Evolutionary conservation across 64 coral and sea anemone species (phyloP), one percentile per base, ranked within the genome.

Genomic region (Porites lutea): DNA sequence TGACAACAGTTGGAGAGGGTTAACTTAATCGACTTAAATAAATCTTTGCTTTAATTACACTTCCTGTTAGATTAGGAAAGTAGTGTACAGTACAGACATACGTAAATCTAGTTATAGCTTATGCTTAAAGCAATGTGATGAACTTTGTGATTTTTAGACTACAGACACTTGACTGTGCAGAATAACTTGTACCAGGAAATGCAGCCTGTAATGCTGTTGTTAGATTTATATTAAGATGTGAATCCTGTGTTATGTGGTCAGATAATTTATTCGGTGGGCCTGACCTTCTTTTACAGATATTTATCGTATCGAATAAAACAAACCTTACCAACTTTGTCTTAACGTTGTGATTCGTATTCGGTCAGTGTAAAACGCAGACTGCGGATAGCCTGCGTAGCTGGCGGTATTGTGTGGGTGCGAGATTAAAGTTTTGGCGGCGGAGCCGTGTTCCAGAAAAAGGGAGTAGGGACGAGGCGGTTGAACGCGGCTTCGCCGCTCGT

Each of bases 251-350:
- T 68, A 37, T 37, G 81, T 64, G 81, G 81, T 84, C 81, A 84
- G 81, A 80, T 84, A 84, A 84, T 84, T 84, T 84, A 84, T 84
- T 67, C 78, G 37, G 48, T 84, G 81, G 52, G 12, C 61, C 81
- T 68, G 81, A 52, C 81, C 81, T 37, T 68, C 81, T 84, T 84
- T 84, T 67, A 84, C 61, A 84, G 46, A 66, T 83, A 83, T 83
- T 83, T 83, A 83, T 66, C 59, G 19, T 84, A 66, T 50, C 45
- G 63, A 84, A 67, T 67, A 23, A 82, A 78, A 78, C 21, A 16
- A 48, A 68, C 49, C 15, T 84, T 4, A 9, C 52, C 9, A 16
- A 84, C n/a, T 9, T 57, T 7, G 27, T 37, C 27, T 37, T 37
- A 37, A 37, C 0, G 27, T 37, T 37, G 27, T 37, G 27, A 37